These are phyloP conservation scores for Nephotettix cincticeps DNA, from an alignment of 1,140 invertebrate species.

Conservation along the genomic window DNA sequence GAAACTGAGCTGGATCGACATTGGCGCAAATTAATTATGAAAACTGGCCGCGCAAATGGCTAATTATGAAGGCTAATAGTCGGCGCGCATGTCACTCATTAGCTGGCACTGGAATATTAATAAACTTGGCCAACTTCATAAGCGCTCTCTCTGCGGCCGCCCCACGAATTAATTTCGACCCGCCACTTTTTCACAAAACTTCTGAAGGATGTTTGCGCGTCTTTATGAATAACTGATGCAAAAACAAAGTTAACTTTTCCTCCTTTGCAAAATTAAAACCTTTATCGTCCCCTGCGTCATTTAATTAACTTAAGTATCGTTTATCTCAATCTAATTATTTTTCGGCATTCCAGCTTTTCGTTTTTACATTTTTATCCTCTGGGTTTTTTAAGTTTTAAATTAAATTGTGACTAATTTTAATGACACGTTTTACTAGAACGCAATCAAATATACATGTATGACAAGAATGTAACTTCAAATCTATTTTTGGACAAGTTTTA, in stretches of 20 bases:
- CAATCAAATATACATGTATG: too few relatives aligned
- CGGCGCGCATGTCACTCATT: constrained; percentile 6
- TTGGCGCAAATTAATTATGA: constrained; percentile 13
- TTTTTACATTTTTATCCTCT: too few relatives aligned
- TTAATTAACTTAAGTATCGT: constrained; percentile 6
- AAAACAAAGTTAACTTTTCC: constrained; percentile 18
- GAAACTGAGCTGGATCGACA: not conserved
- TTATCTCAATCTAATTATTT: constrained; percentile 9
- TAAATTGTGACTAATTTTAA: too few relatives aligned
- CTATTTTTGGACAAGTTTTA: too few relatives aligned
- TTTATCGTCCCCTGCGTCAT: not conserved
- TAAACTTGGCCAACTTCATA: constrained; percentile 19
- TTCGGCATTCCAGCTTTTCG: not conserved
- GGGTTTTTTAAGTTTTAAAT: too few relatives aligned
- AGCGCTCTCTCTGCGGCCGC: not conserved
- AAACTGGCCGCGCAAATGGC: not conserved
- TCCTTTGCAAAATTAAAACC: constrained; percentile 13
- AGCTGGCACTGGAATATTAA: constrained; percentile 14
- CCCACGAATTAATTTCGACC: constrained; percentile 19
- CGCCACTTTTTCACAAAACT: constrained; percentile 7
- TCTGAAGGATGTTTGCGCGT: constrained; percentile 16
- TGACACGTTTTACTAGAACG: too few relatives aligned
- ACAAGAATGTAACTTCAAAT: too few relatives aligned
- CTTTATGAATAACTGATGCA: constrained; percentile 16
- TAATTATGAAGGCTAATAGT: constrained; percentile 12